A percentile compares a stretch with the other conserved stretches of the same genome.
Conservation (phyloP, 2,888 invertebrate genomes). For the Dinocampus coccinellae region DNA sequence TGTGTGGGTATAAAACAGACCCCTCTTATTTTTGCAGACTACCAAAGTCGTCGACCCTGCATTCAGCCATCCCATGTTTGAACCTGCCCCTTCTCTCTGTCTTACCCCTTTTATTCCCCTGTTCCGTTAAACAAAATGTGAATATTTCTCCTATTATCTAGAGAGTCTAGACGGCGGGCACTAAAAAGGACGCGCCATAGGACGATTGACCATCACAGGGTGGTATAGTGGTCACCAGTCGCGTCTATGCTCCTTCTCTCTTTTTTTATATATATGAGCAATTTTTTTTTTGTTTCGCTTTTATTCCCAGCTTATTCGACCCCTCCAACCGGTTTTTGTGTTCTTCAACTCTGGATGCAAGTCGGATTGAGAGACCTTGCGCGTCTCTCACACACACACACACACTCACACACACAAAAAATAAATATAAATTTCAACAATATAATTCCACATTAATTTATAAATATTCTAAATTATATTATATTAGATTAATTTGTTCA, state of each 20-base stretch:
- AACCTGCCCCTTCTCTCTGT: slow-evolving; percentile 35
- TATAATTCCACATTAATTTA: not conserved
- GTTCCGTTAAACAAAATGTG: not conserved
- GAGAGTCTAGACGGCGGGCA: slow-evolving; percentile 33
- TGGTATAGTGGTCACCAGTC: not conserved
- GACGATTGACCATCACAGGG: slow-evolving; percentile 33
- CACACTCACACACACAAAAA: slow-evolving; percentile 10
- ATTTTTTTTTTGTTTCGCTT: slow-evolving; percentile 23
- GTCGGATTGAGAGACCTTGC: not conserved
- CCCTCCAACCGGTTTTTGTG: slow-evolving; percentile 24
- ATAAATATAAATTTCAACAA: not conserved
- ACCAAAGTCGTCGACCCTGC: slow-evolving; percentile 32
- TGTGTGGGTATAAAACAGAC: not conserved
- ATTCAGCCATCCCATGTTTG: slow-evolving; percentile 9
- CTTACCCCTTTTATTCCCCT: no score
- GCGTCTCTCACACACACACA: no score
- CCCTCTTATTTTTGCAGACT: slow-evolving; percentile 6
- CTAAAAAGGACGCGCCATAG: slow-evolving; percentile 24
- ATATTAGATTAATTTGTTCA: no score
- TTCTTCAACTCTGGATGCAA: slow-evolving; percentile 17
- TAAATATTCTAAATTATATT: no score
- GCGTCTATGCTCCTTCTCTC: slow-evolving; percentile 17
- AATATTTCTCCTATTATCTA: slow-evolving; percentile 22
- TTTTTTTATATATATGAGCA: not conserved
- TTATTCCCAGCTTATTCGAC: slow-evolving; percentile 24